Evolutionary conservation across 64 coral and sea anemone genomes (phyloP), one percentile per base, ranked within the genome.

Genomic region (Porites lutea): DNA sequence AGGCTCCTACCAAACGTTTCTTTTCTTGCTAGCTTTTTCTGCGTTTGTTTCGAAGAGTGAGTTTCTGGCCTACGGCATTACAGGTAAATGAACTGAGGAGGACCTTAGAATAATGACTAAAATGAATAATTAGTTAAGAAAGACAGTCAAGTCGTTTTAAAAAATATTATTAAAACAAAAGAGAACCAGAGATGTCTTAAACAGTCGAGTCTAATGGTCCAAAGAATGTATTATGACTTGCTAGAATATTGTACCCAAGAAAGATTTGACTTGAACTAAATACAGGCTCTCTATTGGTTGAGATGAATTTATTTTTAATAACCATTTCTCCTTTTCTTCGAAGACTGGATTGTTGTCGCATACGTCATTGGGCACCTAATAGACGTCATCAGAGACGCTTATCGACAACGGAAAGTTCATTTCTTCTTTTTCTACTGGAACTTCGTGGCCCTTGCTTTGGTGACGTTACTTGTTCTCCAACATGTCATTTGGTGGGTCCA

Each of bases 1-100:
- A 48, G 71, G 84, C n/a, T 71, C 84, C 66, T 87, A 55, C 60
- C 66, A 71, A 12, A 71, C 71, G 19, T 87, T 87, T 57, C 66
- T 87, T 65, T 83, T 83, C 43, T 19, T 83, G 59, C 61, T 83
- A 14, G 37, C 60, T 83, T 66, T 83, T 16, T 63, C 79, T 59
- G 46, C 79, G 45, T 83, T 83, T 8, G 10, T 16, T 19, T 83
- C 60, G 18, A 37, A 65, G 60, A 83, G 59, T 6, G 37, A 63
- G 27, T 83, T 83, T 66, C 79, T 83, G 61, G 37, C 46, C 37
- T 83, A 83, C 59, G 43, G 58, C 60, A 66, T 83, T 15, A 13
- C 58, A 48, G 79, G 79, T 83, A 18, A 48, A 61, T 83, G 49
- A 22, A 37, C 27, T 37, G 27, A 37, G 27, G 27, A 37, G 27